These are phyloP conservation scores for Noctua pronuba DNA, from an alignment of 2,888 invertebrate species.

Conservation along the genomic window DNA sequence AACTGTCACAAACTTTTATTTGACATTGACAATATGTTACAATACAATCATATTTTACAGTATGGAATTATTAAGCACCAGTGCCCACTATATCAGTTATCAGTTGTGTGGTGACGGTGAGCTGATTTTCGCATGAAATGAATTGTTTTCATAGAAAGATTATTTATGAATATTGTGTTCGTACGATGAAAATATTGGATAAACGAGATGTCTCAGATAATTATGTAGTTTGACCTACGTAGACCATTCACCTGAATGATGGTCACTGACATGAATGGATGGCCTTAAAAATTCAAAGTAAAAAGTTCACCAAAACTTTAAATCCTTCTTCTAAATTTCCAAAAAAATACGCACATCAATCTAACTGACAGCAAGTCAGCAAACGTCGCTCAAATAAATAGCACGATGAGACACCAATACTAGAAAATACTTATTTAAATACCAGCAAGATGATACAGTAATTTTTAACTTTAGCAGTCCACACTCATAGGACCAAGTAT, in stretches of 20 bases:
- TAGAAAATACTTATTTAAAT: conserved; percentile 11
- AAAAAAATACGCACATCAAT: conserved; percentile 3
- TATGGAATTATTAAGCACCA: background rate
- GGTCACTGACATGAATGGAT: background rate
- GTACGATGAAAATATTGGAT: background rate
- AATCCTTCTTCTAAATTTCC: conserved; percentile 12
- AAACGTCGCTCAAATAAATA: conserved; percentile 14
- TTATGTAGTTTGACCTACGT: background rate
- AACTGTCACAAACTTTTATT: conserved; percentile 15
- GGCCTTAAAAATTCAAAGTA: background rate
- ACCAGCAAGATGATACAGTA: conserved; percentile 31
- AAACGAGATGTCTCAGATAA: background rate
- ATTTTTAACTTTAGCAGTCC: background rate
- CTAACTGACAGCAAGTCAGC: conserved; percentile 26
- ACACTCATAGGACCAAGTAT: conserved; percentile 2
- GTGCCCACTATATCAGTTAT: background rate
- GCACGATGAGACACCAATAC: conserved; percentile 1
- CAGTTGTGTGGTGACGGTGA: too few species aligned
- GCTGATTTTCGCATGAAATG: background rate
- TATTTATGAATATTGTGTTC: background rate
- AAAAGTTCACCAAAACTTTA: background rate
- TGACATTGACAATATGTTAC: too few species aligned
- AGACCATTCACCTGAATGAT: background rate
- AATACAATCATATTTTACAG: background rate
- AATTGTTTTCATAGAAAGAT: background rate